Evolutionary conservation across 1,140 invertebrate genomes (phyloP).

Genomic region (Lamellibrachia luymesi): DNA sequence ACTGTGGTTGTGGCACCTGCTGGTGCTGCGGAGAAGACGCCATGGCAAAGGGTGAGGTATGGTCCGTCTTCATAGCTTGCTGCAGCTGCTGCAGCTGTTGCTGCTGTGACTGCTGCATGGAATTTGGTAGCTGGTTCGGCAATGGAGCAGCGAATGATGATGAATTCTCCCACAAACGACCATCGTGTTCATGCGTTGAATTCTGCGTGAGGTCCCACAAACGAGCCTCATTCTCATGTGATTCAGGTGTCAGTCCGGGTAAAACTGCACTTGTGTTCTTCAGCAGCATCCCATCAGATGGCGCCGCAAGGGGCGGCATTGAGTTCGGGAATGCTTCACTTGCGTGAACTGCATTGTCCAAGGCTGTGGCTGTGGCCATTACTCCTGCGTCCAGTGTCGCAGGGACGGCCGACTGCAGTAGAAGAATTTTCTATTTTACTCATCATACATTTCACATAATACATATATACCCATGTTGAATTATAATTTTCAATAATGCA

Average conservation of each 20-base stretch:
- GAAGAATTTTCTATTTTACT: no score
- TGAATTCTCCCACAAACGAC: not conserved
- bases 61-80: not conserved
- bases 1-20: slow-evolving; percentile 18
- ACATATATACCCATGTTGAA: not conserved
- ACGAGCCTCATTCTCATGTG: not conserved
- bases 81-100: slow-evolving; percentile 25
- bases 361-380: slow-evolving; percentile 33
- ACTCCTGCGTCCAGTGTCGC: slow-evolving; percentile 31
- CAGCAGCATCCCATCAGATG: not conserved
- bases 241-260: not conserved
- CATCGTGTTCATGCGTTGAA: not conserved
- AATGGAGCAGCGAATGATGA: slow-evolving; percentile 8
- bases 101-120: slow-evolving; percentile 30
- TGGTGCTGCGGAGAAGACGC: slow-evolving; percentile 19
- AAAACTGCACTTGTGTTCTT: not conserved
- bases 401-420: slow-evolving; percentile 2
- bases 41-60: not conserved
- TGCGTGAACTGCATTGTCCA: slow-evolving; percentile 28
- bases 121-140: slow-evolving; percentile 25
- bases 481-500: not conserved
- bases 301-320: not conserved
- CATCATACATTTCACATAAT: not conserved
- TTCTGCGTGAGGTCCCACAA: not conserved
- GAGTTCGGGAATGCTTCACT: not conserved